Evolutionary conservation across 2,797 vertebrate species (phyloP).

Genomic region (Poecilia gillii): DNA sequence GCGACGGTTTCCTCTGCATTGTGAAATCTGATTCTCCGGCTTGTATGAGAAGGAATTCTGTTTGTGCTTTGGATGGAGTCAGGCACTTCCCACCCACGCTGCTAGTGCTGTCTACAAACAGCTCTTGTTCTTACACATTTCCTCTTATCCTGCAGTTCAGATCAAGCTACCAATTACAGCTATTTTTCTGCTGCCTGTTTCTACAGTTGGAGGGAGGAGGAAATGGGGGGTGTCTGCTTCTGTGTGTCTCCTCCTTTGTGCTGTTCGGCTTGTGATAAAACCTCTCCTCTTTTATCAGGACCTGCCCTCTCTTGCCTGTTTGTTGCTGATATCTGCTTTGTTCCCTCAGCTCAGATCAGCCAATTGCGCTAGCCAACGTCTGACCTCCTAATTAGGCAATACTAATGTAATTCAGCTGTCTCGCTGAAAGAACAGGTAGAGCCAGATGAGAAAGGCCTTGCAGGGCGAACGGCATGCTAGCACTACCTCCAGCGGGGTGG

Average conservation of each 20-base stretch:
- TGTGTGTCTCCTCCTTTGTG: slow-evolving; percentile 73
- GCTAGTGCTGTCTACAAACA: slow-evolving; percentile 52
- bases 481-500: slow-evolving; percentile 57
- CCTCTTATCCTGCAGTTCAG: slow-evolving; percentile 49
- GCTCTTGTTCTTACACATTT: slow-evolving; percentile 38
- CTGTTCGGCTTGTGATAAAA: slow-evolving; percentile 76
- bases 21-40: slow-evolving; percentile 55
- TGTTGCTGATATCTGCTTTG: slow-evolving; percentile 71
- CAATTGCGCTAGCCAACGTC: slow-evolving; percentile 40
- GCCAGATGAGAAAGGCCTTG: slow-evolving; percentile 55
- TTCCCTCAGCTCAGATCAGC: slow-evolving; percentile 43
- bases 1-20: slow-evolving; percentile 64
- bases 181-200: slow-evolving; percentile 43
- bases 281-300: slow-evolving; percentile 72
- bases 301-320: slow-evolving; percentile 69
- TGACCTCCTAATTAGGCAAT: slow-evolving; percentile 38
- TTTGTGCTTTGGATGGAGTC: slow-evolving; percentile 66
- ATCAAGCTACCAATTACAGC: slow-evolving; percentile 59
- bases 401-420: slow-evolving; percentile 25
- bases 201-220: slow-evolving; percentile 48
- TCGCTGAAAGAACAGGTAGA: slow-evolving; percentile 65
- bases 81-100: slow-evolving; percentile 48
- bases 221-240: slow-evolving; percentile 40
- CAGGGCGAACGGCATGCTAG: slow-evolving; percentile 44
- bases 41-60: slow-evolving; percentile 53